These are phyloP conservation scores for Tinea semifulvella DNA, from an alignment of 2,888 invertebrate genomes.

Conservation along the genomic window DNA sequence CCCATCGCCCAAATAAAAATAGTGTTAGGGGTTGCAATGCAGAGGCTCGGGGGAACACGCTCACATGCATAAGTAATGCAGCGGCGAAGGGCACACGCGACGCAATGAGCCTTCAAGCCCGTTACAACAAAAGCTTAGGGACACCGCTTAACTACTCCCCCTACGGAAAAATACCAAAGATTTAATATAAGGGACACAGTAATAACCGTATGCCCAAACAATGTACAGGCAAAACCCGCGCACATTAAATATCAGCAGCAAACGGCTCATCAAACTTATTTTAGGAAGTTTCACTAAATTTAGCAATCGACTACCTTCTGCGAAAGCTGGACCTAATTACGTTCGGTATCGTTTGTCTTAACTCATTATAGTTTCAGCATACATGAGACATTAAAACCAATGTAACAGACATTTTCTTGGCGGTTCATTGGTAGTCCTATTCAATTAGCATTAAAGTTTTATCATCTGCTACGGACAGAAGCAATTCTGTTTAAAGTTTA, in stretches of 20 bases:
- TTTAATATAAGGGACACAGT: constrained; percentile 4
- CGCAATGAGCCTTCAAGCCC: constrained; percentile 22
- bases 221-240: background rate
- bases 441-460: background rate
- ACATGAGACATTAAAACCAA: background rate
- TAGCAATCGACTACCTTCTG: background rate
- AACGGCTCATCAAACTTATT: background rate
- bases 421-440: background rate
- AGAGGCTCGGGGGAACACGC: constrained; percentile 20
- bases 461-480: too few species aligned
- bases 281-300: background rate
- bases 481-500: too few species aligned
- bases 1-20: constrained; percentile 49
- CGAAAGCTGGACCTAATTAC: constrained; percentile 3
- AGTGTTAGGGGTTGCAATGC: constrained; percentile 24
- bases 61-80: constrained; percentile 61
- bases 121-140: constrained; percentile 9
- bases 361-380: background rate
- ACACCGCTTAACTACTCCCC: constrained; percentile 6
- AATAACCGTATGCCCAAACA: constrained; percentile 5
- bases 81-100: constrained; percentile 58
- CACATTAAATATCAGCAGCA: constrained; percentile 1
- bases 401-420: background rate
- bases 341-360: background rate
- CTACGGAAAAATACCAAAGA: constrained; percentile 1